phyloP scores from a whole-genome alignment of 2,113 vertebrate genomes.

The Crotalus horridus region DNA sequence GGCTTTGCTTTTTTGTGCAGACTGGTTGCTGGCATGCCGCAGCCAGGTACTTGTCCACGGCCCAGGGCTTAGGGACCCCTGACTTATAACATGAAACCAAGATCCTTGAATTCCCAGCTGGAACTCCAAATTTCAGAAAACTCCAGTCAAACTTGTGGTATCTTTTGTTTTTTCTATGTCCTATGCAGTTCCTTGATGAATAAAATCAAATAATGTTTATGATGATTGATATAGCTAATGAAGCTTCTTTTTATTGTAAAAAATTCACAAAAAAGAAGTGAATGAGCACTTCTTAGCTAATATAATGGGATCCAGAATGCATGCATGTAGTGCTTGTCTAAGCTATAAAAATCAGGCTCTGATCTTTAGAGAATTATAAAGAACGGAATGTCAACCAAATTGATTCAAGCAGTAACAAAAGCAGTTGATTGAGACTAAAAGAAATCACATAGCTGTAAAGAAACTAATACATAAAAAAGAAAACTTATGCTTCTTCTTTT shows the following conservation, averaged over 20 bases:
- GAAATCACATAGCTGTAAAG: slow-evolving; percentile 9
- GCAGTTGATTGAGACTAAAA: slow-evolving; percentile 27
- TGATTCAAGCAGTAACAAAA: slow-evolving; percentile 14
- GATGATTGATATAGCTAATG: background rate
- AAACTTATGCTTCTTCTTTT: background rate
- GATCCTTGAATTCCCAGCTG: background rate
- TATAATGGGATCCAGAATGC: slow-evolving; percentile 1
- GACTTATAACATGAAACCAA: background rate
- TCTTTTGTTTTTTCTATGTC: background rate
- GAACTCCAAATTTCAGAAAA: background rate
- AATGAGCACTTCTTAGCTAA: background rate
- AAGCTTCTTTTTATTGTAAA: background rate
- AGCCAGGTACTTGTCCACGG: no score
- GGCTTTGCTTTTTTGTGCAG: no score
- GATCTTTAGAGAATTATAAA: slow-evolving; percentile 20
- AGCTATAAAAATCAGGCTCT: slow-evolving; percentile 19
- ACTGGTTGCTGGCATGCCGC: no score
- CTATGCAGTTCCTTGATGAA: background rate
- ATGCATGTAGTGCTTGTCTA: slow-evolving; percentile 15
- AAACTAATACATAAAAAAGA: slow-evolving; percentile 11
- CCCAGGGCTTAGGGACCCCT: no score
- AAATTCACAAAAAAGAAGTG: slow-evolving; percentile 8
- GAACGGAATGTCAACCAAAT: slow-evolving; percentile 9
- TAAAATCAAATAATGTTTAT: background rate
- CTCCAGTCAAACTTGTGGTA: background rate